These are phyloP conservation scores for Myanophis thanlyinensis DNA, from an alignment of 2,113 vertebrate genomes.

Conservation along the genomic window DNA sequence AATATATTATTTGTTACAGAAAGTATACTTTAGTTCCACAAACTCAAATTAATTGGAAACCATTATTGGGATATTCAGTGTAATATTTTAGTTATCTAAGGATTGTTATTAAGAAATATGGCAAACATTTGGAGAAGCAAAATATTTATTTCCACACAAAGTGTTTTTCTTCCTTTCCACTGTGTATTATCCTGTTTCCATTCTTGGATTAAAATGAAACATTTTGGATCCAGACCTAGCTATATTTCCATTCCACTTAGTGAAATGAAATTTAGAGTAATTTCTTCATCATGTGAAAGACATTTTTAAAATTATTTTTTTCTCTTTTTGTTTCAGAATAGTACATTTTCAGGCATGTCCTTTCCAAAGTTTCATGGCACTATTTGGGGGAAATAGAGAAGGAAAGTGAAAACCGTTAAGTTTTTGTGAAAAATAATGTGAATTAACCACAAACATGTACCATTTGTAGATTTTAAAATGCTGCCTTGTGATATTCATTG, in stretches of 20 bases:
- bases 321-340: neutral
- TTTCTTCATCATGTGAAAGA: neutral
- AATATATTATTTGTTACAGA: neutral
- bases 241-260: neutral
- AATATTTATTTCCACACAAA: neutral
- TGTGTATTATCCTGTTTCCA: neutral
- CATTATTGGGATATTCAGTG: neutral
- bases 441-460: slow-evolving; percentile 11
- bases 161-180: neutral
- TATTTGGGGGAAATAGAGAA: neutral
- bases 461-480: neutral
- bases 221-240: neutral
- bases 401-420: neutral
- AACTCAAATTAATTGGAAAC: neutral
- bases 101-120: neutral
- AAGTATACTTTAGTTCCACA: neutral
- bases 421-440: slow-evolving; percentile 3
- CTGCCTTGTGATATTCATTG: slow-evolving; percentile 1
- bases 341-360: neutral
- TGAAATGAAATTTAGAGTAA: neutral
- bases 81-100: neutral
- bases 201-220: neutral
- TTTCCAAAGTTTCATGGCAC: neutral
- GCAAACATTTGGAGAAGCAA: neutral
- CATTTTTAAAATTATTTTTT: neutral